These are phyloP conservation scores for Sinocyclocheilus maitianheensis DNA, from an alignment of 2,113 vertebrate species.

Conservation along the genomic window DNA sequence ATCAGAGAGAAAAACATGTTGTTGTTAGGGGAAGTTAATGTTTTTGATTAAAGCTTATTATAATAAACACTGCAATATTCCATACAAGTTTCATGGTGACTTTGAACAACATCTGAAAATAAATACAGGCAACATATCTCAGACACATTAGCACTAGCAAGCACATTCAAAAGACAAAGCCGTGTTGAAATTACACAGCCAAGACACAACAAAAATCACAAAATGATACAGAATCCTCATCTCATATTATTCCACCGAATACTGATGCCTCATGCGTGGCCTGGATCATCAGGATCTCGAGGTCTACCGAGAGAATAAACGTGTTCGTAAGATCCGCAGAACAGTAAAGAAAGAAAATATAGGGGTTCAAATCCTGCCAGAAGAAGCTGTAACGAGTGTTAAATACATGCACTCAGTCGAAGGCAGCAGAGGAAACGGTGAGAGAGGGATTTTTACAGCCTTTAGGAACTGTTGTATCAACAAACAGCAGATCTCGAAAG, in stretches of 20 bases:
- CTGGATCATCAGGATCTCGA: conserved; percentile 53
- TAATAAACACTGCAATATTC: conserved; percentile 1
- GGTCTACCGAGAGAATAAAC: conserved; percentile 53
- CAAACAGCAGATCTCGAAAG: conserved; percentile 54
- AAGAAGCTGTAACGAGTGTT: conserved; percentile 46
- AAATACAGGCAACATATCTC: background rate
- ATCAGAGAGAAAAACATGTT: background rate
- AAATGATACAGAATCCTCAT: conserved; percentile 60
- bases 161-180: background rate
- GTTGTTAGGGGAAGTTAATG: background rate
- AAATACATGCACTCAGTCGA: conserved; percentile 45
- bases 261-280: conserved; percentile 77
- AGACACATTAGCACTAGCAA: background rate
- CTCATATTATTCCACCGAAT: conserved; percentile 75
- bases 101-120: background rate
- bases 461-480: conserved; percentile 46
- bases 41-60: conserved; percentile 8
- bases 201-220: background rate
- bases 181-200: background rate
- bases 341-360: conserved; percentile 24
- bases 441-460: conserved; percentile 41
- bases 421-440: conserved; percentile 29
- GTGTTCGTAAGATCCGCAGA: conserved; percentile 14
- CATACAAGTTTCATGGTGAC: background rate
- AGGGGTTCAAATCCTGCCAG: conserved; percentile 40